These are phyloP conservation scores for Drosophila pegasa DNA, from an alignment of 2,888 invertebrate genomes.

Conservation along the genomic window DNA sequence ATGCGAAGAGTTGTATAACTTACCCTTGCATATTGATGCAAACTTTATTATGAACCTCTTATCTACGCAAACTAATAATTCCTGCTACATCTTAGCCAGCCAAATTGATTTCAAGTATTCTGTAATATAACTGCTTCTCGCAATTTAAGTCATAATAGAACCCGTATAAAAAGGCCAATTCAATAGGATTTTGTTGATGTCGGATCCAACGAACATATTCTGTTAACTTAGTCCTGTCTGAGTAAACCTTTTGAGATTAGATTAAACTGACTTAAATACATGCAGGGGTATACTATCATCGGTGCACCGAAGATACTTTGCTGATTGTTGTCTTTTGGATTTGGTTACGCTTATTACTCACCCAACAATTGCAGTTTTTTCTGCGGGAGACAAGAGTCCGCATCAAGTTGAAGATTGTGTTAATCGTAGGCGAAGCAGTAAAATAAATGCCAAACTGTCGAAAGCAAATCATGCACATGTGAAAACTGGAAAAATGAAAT, in stretches of 20 bases:
- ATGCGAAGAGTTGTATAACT: not conserved
- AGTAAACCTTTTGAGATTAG: not conserved
- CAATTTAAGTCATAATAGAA: not conserved
- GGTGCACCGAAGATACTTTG: constrained; percentile 12
- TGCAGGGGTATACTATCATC: constrained; percentile 16
- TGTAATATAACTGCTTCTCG: not conserved
- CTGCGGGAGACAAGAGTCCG: constrained; percentile 32
- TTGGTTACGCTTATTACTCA: constrained; percentile 19
- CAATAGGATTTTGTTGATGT: not conserved
- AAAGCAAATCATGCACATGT: constrained; percentile 4
- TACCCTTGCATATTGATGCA: constrained; percentile 10
- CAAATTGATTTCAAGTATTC: not conserved
- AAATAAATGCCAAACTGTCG: not conserved
- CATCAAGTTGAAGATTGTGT: constrained; percentile 49
- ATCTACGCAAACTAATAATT: not conserved
- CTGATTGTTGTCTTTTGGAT: constrained; percentile 2
- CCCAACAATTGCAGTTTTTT: constrained; percentile 48
- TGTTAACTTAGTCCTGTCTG: not conserved
- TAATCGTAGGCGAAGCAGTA: constrained; percentile 13
- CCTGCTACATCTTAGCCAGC: too few species aligned
- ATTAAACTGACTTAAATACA: not conserved
- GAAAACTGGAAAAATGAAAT: constrained; percentile 34
- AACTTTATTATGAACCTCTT: not conserved
- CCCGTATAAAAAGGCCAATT: not conserved
- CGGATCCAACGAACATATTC: not conserved